Evolutionary conservation across 2,888 invertebrate species (phyloP).

Genomic region (Hyposoter dolosus): DNA sequence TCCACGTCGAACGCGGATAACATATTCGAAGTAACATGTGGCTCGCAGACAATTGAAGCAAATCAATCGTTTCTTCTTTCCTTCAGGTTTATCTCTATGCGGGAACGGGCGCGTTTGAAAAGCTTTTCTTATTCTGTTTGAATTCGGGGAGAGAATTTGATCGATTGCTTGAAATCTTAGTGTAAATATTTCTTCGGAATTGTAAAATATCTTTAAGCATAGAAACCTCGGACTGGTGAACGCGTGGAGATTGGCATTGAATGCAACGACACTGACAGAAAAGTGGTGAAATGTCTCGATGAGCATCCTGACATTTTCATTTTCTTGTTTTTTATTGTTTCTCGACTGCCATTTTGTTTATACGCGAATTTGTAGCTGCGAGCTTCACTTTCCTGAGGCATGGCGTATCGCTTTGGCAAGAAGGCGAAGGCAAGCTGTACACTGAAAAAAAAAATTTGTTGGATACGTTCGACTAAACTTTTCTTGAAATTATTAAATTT

Average conservation of each 20-base stretch:
- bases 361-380: too few species aligned
- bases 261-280: background rate
- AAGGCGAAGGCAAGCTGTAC: too few species aligned
- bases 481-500: too few species aligned
- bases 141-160: background rate
- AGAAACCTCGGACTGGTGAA: background rate
- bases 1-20: background rate
- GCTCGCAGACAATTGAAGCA: constrained; percentile 28
- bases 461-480: too few species aligned
- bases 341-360: too few species aligned
- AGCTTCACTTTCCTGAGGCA: too few species aligned
- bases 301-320: too few species aligned
- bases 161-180: background rate
- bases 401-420: too few species aligned
- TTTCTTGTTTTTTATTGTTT: too few species aligned
- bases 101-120: background rate
- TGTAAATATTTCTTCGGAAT: constrained; percentile 8
- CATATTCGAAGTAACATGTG: constrained; percentile 58
- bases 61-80: background rate
- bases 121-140: background rate
- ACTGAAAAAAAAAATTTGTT: too few species aligned
- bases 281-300: background rate
- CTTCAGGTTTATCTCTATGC: background rate
- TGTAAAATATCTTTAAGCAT: background rate
- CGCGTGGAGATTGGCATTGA: background rate